phyloP scores from a whole-genome alignment of 2,888 invertebrate genomes.

The Drosophila ustulata region DNA sequence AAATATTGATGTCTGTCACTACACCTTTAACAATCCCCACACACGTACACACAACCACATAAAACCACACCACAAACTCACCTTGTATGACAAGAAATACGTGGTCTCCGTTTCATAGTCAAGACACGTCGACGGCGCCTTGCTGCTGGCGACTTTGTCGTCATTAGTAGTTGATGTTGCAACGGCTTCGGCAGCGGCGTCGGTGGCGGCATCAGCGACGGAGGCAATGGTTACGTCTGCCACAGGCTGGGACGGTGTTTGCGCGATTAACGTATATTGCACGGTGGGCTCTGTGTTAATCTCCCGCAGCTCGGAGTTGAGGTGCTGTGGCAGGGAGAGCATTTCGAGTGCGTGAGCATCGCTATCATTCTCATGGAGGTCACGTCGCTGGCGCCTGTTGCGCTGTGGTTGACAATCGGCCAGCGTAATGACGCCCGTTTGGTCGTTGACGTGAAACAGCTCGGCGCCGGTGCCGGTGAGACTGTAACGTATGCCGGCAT shows the following conservation, averaged over 20 bases:
- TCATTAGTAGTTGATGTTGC: conserved; percentile 62
- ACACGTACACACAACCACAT: conserved; percentile 6
- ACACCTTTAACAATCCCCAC: not conserved
- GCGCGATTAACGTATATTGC: conserved; percentile 79
- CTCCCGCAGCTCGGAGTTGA: conserved; percentile 53
- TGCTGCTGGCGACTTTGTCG: conserved; percentile 60
- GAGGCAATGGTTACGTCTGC: conserved; percentile 5
- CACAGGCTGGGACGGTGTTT: conserved; percentile 42
- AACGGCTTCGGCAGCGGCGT: not conserved
- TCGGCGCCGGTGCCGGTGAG: conserved; percentile 93
- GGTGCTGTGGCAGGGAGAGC: conserved; percentile 50
- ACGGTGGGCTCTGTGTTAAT: conserved; percentile 80
- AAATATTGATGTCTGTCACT: conserved; percentile 18
- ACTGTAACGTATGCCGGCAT: conserved; percentile 93
- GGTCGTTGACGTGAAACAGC: conserved; percentile 91
- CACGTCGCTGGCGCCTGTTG: conserved; percentile 86
- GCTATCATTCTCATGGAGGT: conserved; percentile 50
- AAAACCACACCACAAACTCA: conserved; percentile 79
- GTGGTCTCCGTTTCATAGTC: conserved; percentile 93
- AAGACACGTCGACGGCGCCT: conserved; percentile 90
- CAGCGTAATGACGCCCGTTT: conserved; percentile 93
- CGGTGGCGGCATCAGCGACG: not conserved
- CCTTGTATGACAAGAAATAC: conserved; percentile 94
- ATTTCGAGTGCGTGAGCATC: conserved; percentile 58
- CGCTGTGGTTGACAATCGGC: conserved; percentile 87